Evolutionary conservation across 2,113 vertebrate genomes (phyloP).

Genomic region (Oreochromis aureus): DNA sequence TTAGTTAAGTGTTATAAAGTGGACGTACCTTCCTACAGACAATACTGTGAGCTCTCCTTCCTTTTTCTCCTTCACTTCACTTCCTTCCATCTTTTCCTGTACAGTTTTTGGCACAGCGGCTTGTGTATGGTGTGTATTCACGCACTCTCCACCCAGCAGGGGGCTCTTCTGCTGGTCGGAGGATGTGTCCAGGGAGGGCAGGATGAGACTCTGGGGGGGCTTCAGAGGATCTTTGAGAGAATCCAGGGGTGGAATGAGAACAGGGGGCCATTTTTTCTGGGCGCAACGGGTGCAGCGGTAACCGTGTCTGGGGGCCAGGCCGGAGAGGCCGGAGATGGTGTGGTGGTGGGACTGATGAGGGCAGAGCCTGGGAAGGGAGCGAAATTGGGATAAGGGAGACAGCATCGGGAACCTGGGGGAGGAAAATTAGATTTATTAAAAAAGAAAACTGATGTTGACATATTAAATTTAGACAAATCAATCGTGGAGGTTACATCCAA

Average conservation of each 20-base stretch:
- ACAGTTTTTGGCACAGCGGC: constrained; percentile 43
- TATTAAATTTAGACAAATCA: background rate
- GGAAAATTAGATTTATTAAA: background rate
- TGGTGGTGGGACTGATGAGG: constrained; percentile 88
- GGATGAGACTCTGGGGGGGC: constrained; percentile 28
- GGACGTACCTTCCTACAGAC: constrained; percentile 86
- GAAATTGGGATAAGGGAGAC: constrained; percentile 70
- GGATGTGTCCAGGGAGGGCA: constrained; percentile 34
- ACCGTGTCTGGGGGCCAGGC: constrained; percentile 72
- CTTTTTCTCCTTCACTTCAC: constrained; percentile 35
- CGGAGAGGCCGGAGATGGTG: constrained; percentile 86
- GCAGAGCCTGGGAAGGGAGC: constrained; percentile 73
- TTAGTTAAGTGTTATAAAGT: background rate
- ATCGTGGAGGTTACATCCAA: background rate
- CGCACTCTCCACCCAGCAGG: constrained; percentile 43
- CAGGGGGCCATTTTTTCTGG: constrained; percentile 88
- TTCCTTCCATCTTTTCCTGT: constrained; percentile 2
- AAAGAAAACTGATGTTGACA: background rate
- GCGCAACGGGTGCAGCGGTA: constrained; percentile 84
- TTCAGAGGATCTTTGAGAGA: constrained; percentile 60
- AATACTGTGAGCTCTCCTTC: constrained; percentile 81
- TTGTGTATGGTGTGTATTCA: constrained; percentile 8
- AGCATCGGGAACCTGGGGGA: constrained; percentile 58
- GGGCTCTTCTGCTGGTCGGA: constrained; percentile 52
- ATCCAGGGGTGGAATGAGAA: constrained; percentile 66